phyloP scores from a whole-genome alignment of 1,140 invertebrate species.

The Teleogryllus occipitalis region DNA sequence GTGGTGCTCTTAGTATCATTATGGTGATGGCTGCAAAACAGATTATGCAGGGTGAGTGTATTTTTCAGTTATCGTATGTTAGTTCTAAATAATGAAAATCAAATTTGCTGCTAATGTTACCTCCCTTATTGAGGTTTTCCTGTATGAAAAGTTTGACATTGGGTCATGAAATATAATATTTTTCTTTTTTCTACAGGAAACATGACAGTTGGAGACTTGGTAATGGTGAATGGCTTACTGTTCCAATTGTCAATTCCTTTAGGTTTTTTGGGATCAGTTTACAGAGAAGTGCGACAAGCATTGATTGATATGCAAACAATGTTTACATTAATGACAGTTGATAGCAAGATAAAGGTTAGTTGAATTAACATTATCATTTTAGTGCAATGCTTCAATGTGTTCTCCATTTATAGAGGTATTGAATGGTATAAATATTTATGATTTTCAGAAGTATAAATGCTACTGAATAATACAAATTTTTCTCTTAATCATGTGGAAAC shows the following conservation, averaged over 20 bases:
- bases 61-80: neutral
- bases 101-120: neutral
- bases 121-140: neutral
- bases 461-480: no score
- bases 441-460: no score
- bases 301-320: conserved; percentile 98
- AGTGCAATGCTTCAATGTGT: no score
- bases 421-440: no score
- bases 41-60: conserved; percentile 68
- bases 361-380: conserved; percentile 1
- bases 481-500: no score
- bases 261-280: conserved; percentile 94
- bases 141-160: neutral
- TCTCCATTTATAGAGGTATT: no score
- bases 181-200: conserved; percentile 54
- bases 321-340: conserved; percentile 87
- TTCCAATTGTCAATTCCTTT: conserved; percentile 96
- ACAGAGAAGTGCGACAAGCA: conserved; percentile 93
- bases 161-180: conserved; percentile 10
- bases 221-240: conserved; percentile 96
- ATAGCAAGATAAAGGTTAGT: conserved; percentile 64
- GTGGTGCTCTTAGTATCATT: conserved; percentile 78
- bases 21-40: conserved; percentile 90
- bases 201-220: conserved; percentile 96
- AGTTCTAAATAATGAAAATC: neutral